Conservation (phyloP, 2,888 invertebrate genomes). For the Rhaphigaster nebulosa region DNA sequence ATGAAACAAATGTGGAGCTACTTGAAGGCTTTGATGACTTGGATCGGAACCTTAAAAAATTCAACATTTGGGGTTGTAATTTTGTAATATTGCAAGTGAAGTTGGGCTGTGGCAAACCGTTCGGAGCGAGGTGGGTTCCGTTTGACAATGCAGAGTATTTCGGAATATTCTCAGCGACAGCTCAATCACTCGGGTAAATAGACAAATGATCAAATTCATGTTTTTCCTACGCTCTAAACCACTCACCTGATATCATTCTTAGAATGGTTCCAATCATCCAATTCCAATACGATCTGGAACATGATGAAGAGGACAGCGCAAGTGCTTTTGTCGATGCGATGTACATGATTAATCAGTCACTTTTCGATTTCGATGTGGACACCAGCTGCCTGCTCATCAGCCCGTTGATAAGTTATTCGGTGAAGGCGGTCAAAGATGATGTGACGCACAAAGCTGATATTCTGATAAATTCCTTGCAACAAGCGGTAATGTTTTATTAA, state of each 20-base stretch:
- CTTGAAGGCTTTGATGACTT: slow-evolving; percentile 30
- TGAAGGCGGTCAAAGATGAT: neutral
- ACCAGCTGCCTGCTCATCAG: neutral
- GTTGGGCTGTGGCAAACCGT: neutral
- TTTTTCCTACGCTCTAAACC: neutral
- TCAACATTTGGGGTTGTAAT: slow-evolving; percentile 8
- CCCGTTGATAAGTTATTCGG: neutral
- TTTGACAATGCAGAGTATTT: neutral
- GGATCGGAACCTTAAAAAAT: neutral
- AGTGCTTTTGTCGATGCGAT: neutral
- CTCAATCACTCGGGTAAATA: neutral
- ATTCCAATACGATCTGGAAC: neutral
- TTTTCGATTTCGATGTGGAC: neutral
- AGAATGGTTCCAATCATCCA: slow-evolving; percentile 23
- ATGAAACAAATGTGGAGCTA: neutral
- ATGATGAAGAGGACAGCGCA: neutral
- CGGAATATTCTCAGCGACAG: neutral
- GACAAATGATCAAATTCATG: neutral
- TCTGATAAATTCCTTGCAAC: neutral
- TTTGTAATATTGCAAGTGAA: slow-evolving; percentile 35
- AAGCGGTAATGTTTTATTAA: neutral
- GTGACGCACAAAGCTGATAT: neutral
- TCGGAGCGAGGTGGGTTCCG: neutral
- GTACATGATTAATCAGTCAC: neutral
- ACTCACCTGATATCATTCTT: neutral